Conservation (phyloP, 1,140 invertebrate genomes). For the Trachymyrmex cornetzi region DNA sequence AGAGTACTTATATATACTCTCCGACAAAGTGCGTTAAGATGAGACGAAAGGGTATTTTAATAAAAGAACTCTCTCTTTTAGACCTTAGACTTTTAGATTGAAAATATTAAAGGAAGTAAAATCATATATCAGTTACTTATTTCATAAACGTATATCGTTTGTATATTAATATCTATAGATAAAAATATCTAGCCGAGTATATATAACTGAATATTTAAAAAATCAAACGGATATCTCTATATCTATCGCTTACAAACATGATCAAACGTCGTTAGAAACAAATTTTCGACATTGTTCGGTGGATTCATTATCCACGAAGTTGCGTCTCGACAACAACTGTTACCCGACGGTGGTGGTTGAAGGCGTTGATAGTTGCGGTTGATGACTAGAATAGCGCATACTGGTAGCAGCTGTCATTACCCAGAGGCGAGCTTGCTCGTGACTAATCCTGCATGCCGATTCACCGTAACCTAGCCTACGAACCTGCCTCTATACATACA, state of each 20-base stretch:
- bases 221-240: not conserved
- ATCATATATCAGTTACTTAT: not conserved
- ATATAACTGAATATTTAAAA: not conserved
- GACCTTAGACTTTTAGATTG: not conserved
- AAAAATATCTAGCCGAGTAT: not conserved
- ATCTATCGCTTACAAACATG: not conserved
- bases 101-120: not conserved
- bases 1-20: conserved; percentile 27
- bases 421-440: conserved; percentile 83
- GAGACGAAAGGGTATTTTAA: not conserved
- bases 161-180: not conserved
- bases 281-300: conserved; percentile 44
- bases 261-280: conserved; percentile 11
- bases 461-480: conserved; percentile 78
- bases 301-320: conserved; percentile 58
- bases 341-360: conserved; percentile 63
- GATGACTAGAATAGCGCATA: conserved; percentile 75
- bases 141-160: not conserved
- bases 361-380: conserved; percentile 75
- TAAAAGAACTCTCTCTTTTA: not conserved
- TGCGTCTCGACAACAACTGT: conserved; percentile 55
- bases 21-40: conserved; percentile 1
- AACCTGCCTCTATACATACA: conserved; percentile 67
- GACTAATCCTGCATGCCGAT: conserved; percentile 85
- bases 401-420: conserved; percentile 84